These are phyloP conservation scores for Cremastobaeus sp. DNA, from an alignment of 2,888 invertebrate genomes.

Conservation along the genomic window DNA sequence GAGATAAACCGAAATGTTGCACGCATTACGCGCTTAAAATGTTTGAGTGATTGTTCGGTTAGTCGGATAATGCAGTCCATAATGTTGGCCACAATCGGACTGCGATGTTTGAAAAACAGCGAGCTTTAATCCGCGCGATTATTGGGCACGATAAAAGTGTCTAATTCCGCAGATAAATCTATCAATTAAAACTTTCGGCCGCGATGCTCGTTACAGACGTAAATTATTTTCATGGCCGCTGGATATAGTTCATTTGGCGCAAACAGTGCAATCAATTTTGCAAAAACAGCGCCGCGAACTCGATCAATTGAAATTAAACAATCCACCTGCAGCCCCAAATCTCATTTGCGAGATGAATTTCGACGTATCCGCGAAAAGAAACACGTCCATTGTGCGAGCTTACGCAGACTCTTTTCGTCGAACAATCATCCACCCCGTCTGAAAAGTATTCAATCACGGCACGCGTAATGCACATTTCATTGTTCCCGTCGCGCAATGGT, in stretches of 20 bases:
- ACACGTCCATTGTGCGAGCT: conserved; percentile 46
- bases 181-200: too few species aligned
- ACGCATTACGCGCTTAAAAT: conserved; percentile 1
- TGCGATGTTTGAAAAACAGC: conserved; percentile 7
- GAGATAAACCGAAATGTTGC: neutral
- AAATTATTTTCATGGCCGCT: too few species aligned
- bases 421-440: conserved; percentile 50
- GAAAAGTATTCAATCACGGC: conserved; percentile 59
- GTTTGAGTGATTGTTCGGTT: neutral
- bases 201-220: too few species aligned
- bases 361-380: conserved; percentile 30
- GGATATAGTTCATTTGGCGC: too few species aligned
- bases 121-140: too few species aligned
- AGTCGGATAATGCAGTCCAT: conserved; percentile 5
- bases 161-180: neutral
- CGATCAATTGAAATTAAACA: neutral
- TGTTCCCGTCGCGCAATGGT: conserved; percentile 50
- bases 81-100: conserved; percentile 2
- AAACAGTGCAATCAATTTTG: neutral
- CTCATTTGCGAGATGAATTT: conserved; percentile 39
- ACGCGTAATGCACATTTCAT: conserved; percentile 59
- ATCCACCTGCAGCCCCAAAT: conserved; percentile 21
- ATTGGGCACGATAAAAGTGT: conserved; percentile 4
- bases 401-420: conserved; percentile 23
- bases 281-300: neutral